Base-by-base conservation (phyloP, 2,797 vertebrate genomes). In the Aulostomus chinensis region DNA sequence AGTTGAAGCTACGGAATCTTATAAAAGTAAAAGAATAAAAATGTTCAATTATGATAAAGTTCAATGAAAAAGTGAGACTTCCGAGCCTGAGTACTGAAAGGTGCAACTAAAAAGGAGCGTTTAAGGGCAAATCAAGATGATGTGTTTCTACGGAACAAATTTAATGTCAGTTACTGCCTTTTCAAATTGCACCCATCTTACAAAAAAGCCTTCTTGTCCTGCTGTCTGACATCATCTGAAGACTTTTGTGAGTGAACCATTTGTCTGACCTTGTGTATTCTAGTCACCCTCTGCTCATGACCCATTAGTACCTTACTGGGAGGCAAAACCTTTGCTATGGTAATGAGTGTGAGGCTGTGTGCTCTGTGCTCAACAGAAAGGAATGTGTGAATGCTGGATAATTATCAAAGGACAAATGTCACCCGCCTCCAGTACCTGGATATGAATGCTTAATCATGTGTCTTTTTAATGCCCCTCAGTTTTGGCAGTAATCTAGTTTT, bases 311-410 rank as follows among this genome's bases (percentile, higher is more conserved):
- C 43, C 59, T 68, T 18, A 10, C 3, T 9, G 14, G 9, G 10
- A 35, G 33, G 15, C 9, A 16, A 15, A 11, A 18, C 4, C 3
- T 81, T 77, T 76, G 47, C 38, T 22, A 68, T 76, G 63, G 51
- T 73, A 80, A 81, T 73, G 34, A 68, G 66, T 12, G n/a, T 54
- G 69, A 71, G 73, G 56, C 52, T 33, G 11, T 24, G 48, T 51
- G 25, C 37, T 22, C 25, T 57, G 63, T 63, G 54, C 64, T 68
- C 57, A 66, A 11, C 24, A 58, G 58, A 78, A 50, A 70, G 65
- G 76, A 83, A 85, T 81, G 69, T 77, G 50, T 75, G 58, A 88
- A 85, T 56, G 50, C 71, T 45, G 69, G 74, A 76, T 76, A 70
- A 78, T 73, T 74, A 73, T 80, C 58, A 70, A 42, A 65, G 57